These are phyloP conservation scores for Drosophila bipectinata DNA, from an alignment of 1,140 invertebrate genomes.

Conservation along the genomic window DNA sequence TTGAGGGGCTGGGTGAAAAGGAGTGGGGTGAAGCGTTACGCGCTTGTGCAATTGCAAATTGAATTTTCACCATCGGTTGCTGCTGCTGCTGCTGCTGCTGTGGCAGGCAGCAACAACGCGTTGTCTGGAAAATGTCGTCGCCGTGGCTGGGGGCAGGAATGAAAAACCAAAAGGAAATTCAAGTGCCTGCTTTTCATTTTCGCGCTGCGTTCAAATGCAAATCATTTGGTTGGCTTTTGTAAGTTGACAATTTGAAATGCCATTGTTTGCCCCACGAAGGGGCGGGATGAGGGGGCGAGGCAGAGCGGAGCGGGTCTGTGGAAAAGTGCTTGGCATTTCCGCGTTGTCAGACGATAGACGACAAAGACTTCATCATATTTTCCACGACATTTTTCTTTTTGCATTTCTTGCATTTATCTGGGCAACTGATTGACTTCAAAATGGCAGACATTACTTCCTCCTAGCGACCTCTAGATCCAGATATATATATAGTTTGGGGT, in stretches of 20 bases:
- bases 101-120: conserved; percentile 21
- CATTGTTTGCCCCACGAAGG: conserved; percentile 56
- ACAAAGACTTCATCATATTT: conserved; percentile 64
- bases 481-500: conserved; percentile 16
- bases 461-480: conserved; percentile 2
- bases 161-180: conserved; percentile 70
- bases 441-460: conserved; percentile 15
- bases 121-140: conserved; percentile 76
- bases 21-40: conserved; percentile 55
- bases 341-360: conserved; percentile 75
- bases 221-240: conserved; percentile 80
- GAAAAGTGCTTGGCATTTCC: conserved; percentile 68
- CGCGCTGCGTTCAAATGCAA: conserved; percentile 78
- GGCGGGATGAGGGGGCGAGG: conserved; percentile 1
- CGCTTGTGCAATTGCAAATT: conserved; percentile 80
- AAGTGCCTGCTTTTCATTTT: conserved; percentile 76
- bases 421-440: conserved; percentile 38
- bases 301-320: neutral
- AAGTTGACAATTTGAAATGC: conserved; percentile 77
- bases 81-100: neutral
- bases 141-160: conserved; percentile 18
- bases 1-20: conserved; percentile 6
- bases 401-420: conserved; percentile 47
- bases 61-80: conserved; percentile 65
- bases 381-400: conserved; percentile 26